Percentiles rank a stretch among this genome's conserved stretches.
These are phyloP conservation scores for Hydropsyche betteni DNA, from an alignment of 2,888 invertebrate species.

Conservation along the genomic window DNA sequence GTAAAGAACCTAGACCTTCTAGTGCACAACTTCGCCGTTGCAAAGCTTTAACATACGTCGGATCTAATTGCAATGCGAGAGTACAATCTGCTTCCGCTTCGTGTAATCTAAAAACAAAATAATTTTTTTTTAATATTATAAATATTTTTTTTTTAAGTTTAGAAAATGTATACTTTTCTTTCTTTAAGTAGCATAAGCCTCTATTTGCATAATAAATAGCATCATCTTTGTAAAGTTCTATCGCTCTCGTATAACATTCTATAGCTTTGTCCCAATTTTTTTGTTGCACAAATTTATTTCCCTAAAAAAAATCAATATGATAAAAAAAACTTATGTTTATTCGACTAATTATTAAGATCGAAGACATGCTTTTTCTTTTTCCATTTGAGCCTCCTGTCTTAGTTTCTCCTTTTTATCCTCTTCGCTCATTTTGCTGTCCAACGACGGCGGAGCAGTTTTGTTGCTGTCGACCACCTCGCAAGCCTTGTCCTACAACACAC, in stretches of 20 bases:
- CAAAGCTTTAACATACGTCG: conserved; percentile 84
- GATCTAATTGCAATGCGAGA: conserved; percentile 79
- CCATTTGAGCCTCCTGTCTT: conserved; percentile 71
- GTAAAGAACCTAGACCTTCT: conserved; percentile 74
- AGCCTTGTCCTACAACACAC: conserved; percentile 66
- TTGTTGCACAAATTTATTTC: conserved; percentile 81
- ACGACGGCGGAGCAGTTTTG: conserved; percentile 60
- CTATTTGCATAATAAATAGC: conserved; percentile 88
- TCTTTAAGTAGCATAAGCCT: conserved; percentile 85
- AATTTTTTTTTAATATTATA: conserved; percentile 6
- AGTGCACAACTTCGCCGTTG: conserved; percentile 82
- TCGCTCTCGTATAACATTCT: conserved; percentile 86
- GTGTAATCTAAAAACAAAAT: conserved; percentile 63
- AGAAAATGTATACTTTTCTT: conserved; percentile 71
- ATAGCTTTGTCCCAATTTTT: conserved; percentile 88
- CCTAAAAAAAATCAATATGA: conserved; percentile 62
- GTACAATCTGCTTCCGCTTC: conserved; percentile 84
- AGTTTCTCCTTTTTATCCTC: conserved; percentile 64
- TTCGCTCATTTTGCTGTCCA: conserved; percentile 64
- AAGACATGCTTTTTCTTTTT: conserved; percentile 73
- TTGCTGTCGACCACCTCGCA: conserved; percentile 71
- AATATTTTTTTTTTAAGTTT: conserved; percentile 11
- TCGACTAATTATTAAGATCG: too few species aligned
- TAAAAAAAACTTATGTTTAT: conserved; percentile 19
- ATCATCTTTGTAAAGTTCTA: conserved; percentile 80